phyloP scores from a whole-genome alignment of 2,113 vertebrate genomes.

The Clarias batrachus region DNA sequence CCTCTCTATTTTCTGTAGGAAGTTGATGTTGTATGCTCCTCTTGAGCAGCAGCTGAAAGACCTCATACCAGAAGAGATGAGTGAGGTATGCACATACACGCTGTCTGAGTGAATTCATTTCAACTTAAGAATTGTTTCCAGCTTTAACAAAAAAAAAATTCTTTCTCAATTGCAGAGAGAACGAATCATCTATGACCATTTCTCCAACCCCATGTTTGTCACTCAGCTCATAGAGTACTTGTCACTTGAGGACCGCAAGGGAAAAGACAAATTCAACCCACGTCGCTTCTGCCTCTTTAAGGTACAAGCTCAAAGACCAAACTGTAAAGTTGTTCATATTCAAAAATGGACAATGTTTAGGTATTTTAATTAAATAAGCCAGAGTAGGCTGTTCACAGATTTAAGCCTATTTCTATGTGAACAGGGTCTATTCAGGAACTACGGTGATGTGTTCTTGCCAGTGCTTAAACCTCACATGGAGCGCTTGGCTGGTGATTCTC shows the following conservation, averaged over 20 bases:
- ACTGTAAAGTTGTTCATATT: not conserved
- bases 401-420: not conserved
- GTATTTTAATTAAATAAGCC: not conserved
- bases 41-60: slow-evolving; percentile 83
- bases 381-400: not conserved
- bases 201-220: slow-evolving; percentile 88
- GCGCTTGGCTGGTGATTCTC: slow-evolving; percentile 84
- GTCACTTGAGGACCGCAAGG: slow-evolving; percentile 95
- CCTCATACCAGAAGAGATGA: slow-evolving; percentile 83
- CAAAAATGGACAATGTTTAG: not conserved
- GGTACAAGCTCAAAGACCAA: slow-evolving; percentile 66
- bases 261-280: slow-evolving; percentile 97
- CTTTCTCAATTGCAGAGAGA: slow-evolving; percentile 77
- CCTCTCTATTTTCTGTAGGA: slow-evolving; percentile 67
- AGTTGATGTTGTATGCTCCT: slow-evolving; percentile 88
- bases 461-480: slow-evolving; percentile 89
- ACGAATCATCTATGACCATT: slow-evolving; percentile 91
- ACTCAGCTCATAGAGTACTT: slow-evolving; percentile 89
- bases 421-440: slow-evolving; percentile 96
- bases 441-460: slow-evolving; percentile 87
- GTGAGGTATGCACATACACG: slow-evolving; percentile 74
- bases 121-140: not conserved
- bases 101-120: not conserved
- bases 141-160: not conserved
- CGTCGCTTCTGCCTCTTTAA: slow-evolving; percentile 96